A percentile compares a stretch with the other conserved stretches of the same genome.
Evolutionary conservation across 2,113 vertebrate species (phyloP).

Genomic region (Ptychochromis oligacanthus): DNA sequence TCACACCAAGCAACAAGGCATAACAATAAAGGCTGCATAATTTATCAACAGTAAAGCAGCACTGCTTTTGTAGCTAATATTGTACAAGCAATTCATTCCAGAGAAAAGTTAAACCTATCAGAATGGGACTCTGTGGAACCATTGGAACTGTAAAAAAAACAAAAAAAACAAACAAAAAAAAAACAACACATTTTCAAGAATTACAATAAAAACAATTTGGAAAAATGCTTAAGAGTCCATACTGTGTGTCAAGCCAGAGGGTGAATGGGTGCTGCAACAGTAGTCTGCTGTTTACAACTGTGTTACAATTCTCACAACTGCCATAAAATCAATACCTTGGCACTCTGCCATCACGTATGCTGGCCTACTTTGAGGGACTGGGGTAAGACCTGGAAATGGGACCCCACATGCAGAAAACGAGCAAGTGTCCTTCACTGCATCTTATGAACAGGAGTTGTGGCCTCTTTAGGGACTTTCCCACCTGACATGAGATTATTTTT

Average conservation of each 20-base stretch:
- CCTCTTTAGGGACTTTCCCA: background rate
- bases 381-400: conserved; percentile 12
- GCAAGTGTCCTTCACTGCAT: background rate
- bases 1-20: background rate
- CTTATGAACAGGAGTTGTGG: background rate
- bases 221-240: background rate
- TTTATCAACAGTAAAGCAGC: background rate
- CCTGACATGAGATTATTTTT: background rate
- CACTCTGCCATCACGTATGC: conserved; percentile 24
- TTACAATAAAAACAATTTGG: background rate
- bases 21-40: background rate
- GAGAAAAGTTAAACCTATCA: background rate
- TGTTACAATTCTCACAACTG: conserved; percentile 44
- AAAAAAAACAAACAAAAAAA: no score
- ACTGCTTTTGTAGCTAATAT: background rate
- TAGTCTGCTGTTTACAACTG: conserved; percentile 34
- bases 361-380: background rate
- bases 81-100: background rate
- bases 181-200: background rate
- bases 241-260: conserved; percentile 17
- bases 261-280: conserved; percentile 23
- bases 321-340: conserved; percentile 60
- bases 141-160: background rate
- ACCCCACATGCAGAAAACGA: conserved; percentile 10
- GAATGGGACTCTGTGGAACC: background rate